These are phyloP conservation scores for Dinoponera quadriceps DNA, from an alignment of 1,140 invertebrate genomes.

Conservation along the genomic window DNA sequence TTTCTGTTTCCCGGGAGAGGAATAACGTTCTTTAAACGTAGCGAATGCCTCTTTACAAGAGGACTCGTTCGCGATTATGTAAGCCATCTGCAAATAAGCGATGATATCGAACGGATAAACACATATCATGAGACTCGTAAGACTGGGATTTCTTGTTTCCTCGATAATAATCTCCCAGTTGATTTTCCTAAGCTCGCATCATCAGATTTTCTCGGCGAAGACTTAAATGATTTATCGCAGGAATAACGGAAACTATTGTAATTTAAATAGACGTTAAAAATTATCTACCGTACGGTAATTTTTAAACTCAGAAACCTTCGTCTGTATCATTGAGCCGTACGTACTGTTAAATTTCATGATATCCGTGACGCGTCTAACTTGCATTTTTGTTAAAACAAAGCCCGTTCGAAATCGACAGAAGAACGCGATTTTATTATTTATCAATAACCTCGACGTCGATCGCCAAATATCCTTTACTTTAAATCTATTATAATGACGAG, in stretches of 20 bases:
- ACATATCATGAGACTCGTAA: conserved; percentile 1
- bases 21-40: neutral
- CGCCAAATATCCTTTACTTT: too few species aligned
- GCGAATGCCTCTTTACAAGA: too few species aligned
- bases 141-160: conserved; percentile 18
- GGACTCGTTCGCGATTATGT: neutral
- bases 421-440: neutral
- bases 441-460: too few species aligned
- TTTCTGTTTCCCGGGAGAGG: neutral
- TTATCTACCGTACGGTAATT: neutral
- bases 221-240: conserved; percentile 1
- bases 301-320: neutral
- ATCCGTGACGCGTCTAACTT: neutral
- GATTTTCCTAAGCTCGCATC: conserved; percentile 30
- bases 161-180: conserved; percentile 27
- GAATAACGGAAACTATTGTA: neutral
- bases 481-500: too few species aligned
- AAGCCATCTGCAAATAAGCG: conserved; percentile 19
- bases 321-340: neutral
- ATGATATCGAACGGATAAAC: neutral
- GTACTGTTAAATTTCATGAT: neutral
- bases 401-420: neutral
- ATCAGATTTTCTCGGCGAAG: neutral
- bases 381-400: neutral
- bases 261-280: neutral